Evolutionary conservation across 2,113 vertebrate species (phyloP).

Genomic region (Amblyopsis rosae): DNA sequence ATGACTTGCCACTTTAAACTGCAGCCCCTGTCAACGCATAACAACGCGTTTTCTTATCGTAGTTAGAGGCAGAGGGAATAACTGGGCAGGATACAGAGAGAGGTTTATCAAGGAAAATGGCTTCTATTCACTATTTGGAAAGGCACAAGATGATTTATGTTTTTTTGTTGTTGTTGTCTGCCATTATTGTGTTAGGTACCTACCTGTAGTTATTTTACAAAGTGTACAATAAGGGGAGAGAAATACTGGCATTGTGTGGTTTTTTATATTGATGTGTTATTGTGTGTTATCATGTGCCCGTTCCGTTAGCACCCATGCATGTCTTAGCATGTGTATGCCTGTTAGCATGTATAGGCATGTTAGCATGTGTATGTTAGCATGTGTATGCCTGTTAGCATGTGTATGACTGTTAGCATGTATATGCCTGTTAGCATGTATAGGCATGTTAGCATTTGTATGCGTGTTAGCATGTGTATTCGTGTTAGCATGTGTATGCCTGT

Average conservation of each 20-base stretch:
- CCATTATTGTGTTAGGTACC: conserved; percentile 1
- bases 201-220: not conserved
- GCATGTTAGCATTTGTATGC: too few relatives aligned
- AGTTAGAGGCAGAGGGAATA: conserved; percentile 21
- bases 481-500: too few relatives aligned
- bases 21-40: conserved; percentile 68
- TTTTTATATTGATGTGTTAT: not conserved
- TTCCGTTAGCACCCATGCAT: too few relatives aligned
- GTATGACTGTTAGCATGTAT: too few relatives aligned
- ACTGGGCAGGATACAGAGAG: conserved; percentile 20
- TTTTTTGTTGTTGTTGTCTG: not conserved
- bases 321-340: too few relatives aligned
- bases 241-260: not conserved
- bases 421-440: too few relatives aligned
- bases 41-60: conserved; percentile 54
- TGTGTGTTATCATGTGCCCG: not conserved
- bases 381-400: too few relatives aligned
- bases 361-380: too few relatives aligned
- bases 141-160: conserved; percentile 29
- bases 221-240: conserved; percentile 3
- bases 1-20: conserved; percentile 73
- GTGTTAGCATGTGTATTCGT: too few relatives aligned
- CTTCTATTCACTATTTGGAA: conserved; percentile 14
- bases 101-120: conserved; percentile 35
- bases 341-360: too few relatives aligned